Conservation (phyloP, 2,888 invertebrate species). For the Limulus polyphemus region DNA sequence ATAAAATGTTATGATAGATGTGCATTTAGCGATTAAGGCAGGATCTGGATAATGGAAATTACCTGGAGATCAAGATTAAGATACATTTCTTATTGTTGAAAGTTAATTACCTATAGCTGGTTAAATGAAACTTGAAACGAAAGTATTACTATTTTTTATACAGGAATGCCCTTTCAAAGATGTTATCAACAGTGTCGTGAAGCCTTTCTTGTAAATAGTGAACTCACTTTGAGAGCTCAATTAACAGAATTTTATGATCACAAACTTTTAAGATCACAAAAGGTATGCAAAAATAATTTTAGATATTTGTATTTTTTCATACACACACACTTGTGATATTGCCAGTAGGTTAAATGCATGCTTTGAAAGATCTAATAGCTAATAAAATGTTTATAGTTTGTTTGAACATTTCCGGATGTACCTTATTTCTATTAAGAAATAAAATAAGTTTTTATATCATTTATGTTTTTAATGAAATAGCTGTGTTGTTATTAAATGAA, state of each 20-base stretch:
- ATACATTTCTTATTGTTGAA: too few relatives aligned
- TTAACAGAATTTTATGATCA: constrained; percentile 92
- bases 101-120: not conserved
- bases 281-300: constrained; percentile 37
- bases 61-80: too few relatives aligned
- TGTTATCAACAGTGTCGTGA: constrained; percentile 69
- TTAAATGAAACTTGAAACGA: not conserved
- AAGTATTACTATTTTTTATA: constrained; percentile 11
- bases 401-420: too few relatives aligned
- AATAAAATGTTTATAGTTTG: too few relatives aligned
- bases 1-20: too few relatives aligned
- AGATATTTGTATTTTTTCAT: not conserved
- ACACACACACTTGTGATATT: not conserved
- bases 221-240: constrained; percentile 76
- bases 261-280: constrained; percentile 67
- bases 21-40: not conserved
- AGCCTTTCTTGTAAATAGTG: constrained; percentile 81
- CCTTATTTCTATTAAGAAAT: too few relatives aligned
- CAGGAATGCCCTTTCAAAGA: constrained; percentile 77
- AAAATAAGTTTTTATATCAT: too few relatives aligned
- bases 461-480: too few relatives aligned
- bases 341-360: too few relatives aligned
- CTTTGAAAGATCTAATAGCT: too few relatives aligned
- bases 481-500: too few relatives aligned
- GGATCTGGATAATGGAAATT: not conserved